These are phyloP conservation scores for Aphelenchoides fujianensis DNA, from an alignment of 1,140 invertebrate genomes.

Conservation along the genomic window DNA sequence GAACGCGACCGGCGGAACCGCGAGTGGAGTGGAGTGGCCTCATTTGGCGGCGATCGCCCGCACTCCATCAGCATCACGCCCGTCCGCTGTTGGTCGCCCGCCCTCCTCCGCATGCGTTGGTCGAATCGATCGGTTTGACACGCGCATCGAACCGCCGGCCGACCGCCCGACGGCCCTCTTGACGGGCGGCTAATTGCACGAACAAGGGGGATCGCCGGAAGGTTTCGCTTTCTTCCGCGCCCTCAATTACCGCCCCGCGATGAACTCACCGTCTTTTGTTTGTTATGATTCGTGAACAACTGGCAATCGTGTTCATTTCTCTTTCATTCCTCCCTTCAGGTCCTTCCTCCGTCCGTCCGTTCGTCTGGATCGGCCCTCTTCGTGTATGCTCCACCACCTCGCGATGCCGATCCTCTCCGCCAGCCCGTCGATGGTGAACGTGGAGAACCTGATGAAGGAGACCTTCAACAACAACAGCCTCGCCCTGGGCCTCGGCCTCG, in stretches of 20 bases:
- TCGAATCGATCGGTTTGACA: not conserved
- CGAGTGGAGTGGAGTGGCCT: not conserved
- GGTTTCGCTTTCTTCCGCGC: no score
- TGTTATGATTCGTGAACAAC: not conserved
- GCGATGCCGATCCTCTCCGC: conserved; percentile 3
- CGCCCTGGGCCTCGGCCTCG: not conserved
- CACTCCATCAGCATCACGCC: not conserved
- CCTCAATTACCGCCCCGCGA: no score
- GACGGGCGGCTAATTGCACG: not conserved
- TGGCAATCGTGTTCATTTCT: not conserved
- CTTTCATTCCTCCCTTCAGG: not conserved
- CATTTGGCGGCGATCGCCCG: not conserved
- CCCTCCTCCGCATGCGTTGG: no score
- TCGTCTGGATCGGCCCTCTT: not conserved
- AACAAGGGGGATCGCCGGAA: no score
- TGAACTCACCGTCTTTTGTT: no score
- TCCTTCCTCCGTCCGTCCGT: not conserved
- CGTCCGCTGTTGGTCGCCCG: not conserved
- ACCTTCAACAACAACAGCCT: not conserved
- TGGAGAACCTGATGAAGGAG: conserved; percentile 11
- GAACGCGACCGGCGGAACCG: not conserved
- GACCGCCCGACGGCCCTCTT: not conserved
- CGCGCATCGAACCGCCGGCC: not conserved
- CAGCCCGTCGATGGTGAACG: conserved; percentile 5
- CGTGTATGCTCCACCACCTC: not conserved